Conservation (phyloP, 2,113 vertebrate species). For the Meleagris gallopavo region DNA sequence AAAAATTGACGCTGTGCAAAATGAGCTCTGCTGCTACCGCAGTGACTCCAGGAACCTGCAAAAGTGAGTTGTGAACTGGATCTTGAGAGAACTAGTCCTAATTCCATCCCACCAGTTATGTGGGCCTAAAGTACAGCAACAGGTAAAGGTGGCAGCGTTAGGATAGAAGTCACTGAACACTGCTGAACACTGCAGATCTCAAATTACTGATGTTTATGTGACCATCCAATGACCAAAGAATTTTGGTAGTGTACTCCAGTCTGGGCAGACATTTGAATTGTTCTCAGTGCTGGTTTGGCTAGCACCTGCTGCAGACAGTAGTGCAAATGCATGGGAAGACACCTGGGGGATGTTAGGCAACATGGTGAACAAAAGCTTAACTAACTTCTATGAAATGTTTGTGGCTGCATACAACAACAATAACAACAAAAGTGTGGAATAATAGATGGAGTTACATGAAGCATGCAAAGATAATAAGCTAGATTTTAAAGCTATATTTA, state of each 20-base stretch:
- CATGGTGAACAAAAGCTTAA: not conserved
- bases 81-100: not conserved
- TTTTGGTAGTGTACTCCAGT: not conserved
- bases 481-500: not conserved
- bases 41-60: not conserved
- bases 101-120: not conserved
- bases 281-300: not conserved
- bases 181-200: not conserved
- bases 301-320: not conserved
- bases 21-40: not conserved
- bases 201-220: not conserved
- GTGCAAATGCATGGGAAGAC: not conserved
- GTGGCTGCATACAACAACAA: not conserved
- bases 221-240: not conserved
- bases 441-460: not conserved
- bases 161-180: not conserved
- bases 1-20: not conserved
- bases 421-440: not conserved
- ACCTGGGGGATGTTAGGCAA: not conserved
- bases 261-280: not conserved
- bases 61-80: not conserved
- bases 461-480: not conserved
- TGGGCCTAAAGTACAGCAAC: not conserved
- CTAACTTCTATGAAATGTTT: not conserved
- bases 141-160: not conserved